Evolutionary conservation across 1,140 invertebrate genomes (phyloP).

Genomic region (Notospermus geniculatus): DNA sequence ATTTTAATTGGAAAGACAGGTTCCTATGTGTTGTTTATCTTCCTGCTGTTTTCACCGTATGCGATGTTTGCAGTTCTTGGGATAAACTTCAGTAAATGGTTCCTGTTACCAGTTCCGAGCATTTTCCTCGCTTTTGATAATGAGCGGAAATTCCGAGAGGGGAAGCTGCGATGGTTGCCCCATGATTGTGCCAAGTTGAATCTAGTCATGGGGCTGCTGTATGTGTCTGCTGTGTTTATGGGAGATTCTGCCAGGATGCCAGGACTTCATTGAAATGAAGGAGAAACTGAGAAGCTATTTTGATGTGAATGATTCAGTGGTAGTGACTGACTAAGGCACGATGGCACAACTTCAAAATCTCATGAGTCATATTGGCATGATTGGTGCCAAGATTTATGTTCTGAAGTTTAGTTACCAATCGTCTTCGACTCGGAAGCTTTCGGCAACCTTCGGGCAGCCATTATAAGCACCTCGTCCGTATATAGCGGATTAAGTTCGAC

Average conservation of each 20-base stretch:
- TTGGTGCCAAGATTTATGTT: no score
- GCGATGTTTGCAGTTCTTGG: conserved; percentile 82
- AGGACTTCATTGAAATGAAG: not conserved
- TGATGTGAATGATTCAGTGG: no score
- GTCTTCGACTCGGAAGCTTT: no score
- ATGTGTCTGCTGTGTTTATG: conserved; percentile 67
- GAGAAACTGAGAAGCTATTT: no score
- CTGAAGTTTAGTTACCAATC: no score
- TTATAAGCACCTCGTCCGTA: no score
- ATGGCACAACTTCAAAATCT: no score
- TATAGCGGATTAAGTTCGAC: no score
- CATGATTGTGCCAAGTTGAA: conserved; percentile 86
- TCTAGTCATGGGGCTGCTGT: conserved; percentile 85
- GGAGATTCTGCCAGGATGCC: conserved; percentile 16
- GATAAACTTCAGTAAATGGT: conserved; percentile 76
- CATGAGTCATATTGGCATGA: no score
- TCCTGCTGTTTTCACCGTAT: conserved; percentile 88
- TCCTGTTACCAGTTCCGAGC: conserved; percentile 83
- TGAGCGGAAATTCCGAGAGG: conserved; percentile 82
- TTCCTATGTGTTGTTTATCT: conserved; percentile 86
- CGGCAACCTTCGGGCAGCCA: no score
- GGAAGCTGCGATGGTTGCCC: conserved; percentile 77
- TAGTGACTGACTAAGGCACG: no score
- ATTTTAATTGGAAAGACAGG: conserved; percentile 88
- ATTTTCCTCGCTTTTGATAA: conserved; percentile 83